Evolutionary conservation across 1,140 invertebrate genomes (phyloP).

Genomic region (Anoplolepis gracilipes): DNA sequence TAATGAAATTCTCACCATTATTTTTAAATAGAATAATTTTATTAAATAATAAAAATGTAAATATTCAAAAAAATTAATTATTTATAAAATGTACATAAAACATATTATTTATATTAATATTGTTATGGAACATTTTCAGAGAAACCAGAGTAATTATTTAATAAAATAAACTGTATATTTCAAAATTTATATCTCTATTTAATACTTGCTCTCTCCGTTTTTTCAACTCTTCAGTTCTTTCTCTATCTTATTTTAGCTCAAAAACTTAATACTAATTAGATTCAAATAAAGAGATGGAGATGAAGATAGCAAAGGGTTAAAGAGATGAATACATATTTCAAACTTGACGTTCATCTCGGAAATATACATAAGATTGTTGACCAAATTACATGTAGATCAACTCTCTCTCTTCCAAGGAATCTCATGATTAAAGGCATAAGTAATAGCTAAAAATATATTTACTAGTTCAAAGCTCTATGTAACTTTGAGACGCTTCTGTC

Average conservation of each 20-base stretch:
- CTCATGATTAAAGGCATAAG: constrained; percentile 50
- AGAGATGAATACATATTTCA: constrained; percentile 42
- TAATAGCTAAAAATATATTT: constrained; percentile 56
- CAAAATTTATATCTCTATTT: background rate
- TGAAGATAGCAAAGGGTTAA: constrained; percentile 9
- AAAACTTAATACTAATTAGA: background rate
- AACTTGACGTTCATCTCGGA: background rate
- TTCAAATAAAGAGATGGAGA: constrained; percentile 1
- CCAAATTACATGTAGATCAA: constrained; percentile 43
- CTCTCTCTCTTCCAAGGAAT: constrained; percentile 8
- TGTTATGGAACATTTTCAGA: background rate
- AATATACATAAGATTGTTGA: constrained; percentile 30
- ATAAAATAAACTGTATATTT: background rate
- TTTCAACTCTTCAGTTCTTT: no score
- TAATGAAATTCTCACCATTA: background rate
- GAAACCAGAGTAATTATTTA: background rate
- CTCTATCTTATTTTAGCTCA: background rate
- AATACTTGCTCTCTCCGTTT: background rate
- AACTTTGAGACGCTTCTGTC: constrained; percentile 21
- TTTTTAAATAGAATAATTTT: background rate
- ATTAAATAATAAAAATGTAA: constrained; percentile 1
- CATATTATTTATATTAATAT: background rate
- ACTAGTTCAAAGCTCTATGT: constrained; percentile 33
- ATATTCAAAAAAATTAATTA: background rate
- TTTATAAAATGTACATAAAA: no score